phyloP scores from a whole-genome alignment of 2,797 vertebrate species.

The Artibeus lituratus region DNA sequence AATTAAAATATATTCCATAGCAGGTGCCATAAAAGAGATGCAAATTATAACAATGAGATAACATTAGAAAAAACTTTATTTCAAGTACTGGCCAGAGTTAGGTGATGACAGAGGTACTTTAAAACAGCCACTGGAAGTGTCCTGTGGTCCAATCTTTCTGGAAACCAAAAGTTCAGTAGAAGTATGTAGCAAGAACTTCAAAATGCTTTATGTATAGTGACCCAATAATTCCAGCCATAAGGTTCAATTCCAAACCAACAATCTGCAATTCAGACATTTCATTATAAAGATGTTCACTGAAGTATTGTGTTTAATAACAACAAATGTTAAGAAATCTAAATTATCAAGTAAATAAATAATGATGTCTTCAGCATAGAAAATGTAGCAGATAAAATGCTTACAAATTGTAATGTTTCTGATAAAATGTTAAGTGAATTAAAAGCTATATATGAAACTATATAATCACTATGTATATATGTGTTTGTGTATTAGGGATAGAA shows the following conservation, averaged over 20 bases:
- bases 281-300: background rate
- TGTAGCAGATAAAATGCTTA: background rate
- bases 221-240: background rate
- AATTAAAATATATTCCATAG: conserved; percentile 28
- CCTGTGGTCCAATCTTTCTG: background rate
- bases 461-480: background rate
- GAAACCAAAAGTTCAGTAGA: background rate
- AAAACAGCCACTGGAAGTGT: background rate
- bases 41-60: conserved; percentile 13
- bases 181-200: background rate
- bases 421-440: background rate
- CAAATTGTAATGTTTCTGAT: background rate
- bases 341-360: background rate
- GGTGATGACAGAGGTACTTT: background rate
- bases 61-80: background rate
- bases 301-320: background rate
- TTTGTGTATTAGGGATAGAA: background rate
- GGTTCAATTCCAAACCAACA: background rate
- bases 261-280: background rate
- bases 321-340: background rate
- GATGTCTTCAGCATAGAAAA: background rate
- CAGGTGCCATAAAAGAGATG: background rate
- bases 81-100: background rate
- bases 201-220: background rate
- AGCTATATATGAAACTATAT: background rate